Base-by-base conservation (phyloP, 2,888 invertebrate species). In the Seira sanloemensis region DNA sequence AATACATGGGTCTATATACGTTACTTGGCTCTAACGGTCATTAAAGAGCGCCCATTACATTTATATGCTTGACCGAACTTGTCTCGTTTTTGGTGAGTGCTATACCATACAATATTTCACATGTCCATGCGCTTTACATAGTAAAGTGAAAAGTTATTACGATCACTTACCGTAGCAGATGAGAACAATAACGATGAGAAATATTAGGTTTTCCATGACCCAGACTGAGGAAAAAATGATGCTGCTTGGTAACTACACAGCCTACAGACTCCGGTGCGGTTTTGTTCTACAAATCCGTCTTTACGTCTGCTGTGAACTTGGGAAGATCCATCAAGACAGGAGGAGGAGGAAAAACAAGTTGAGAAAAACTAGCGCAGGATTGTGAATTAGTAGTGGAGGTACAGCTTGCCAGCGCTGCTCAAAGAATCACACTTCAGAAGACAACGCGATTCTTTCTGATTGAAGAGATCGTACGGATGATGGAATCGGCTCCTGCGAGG, bases 131-230 rank as follows among this genome's bases (percentile, higher is more conserved):
- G 50, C n/a, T 18, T 62, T 23, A 18, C 50, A 37, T 72, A 25
- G 18, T 73, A 19, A 18, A 18, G 2, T 50, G 50, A 76, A 67
- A 79, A 62, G n/a, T 19, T 69, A n/a, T n/a, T n/a, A n/a, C n/a
- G n/a, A 23, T 25, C 26, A 62, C 86, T 87, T 88, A 88, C 88
- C 88, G 75, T 85, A 84, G 66, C 85, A 82, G 81, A 87, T 80
- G 86, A 86, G 86, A 85, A 85, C 85, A 73, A 88, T 83, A 26
- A 86, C 76, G 84, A 86, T 77, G 83, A 88, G 80, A 78, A 86
- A 86, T 80, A 86, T 86, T 84, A 87, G 86, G 79, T 87, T 84
- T 81, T 88, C 86, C 88, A 88, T 87, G 80, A 82, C 85, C 85
- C 78, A 76, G 50, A 37, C 72, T 67, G 23, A 62, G 21, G 68